These are phyloP conservation scores for Rhyacichthys aspro DNA, from an alignment of 2,797 vertebrate species.

Conservation along the genomic window DNA sequence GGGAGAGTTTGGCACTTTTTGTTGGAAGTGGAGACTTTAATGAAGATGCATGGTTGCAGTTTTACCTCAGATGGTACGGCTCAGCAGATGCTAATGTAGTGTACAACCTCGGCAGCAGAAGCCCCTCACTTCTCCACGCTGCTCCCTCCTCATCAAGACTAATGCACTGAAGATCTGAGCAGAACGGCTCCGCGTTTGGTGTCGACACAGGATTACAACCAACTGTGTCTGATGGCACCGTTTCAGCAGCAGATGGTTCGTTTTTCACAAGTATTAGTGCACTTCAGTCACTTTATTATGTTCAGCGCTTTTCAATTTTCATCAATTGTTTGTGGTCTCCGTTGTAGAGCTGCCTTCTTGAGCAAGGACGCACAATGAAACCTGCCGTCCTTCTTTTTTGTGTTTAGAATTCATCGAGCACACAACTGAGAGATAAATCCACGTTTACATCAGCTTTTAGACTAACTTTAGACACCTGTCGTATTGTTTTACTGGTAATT, in stretches of 20 bases:
- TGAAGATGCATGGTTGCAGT: slow-evolving; percentile 83
- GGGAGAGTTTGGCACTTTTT: slow-evolving; percentile 70
- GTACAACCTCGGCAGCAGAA: slow-evolving; percentile 58
- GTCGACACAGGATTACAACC: slow-evolving; percentile 28
- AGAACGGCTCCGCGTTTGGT: slow-evolving; percentile 48
- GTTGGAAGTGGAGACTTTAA: slow-evolving; percentile 76
- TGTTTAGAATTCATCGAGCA: too few species aligned
- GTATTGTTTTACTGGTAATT: too few species aligned
- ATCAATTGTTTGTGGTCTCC: too few species aligned
- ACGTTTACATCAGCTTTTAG: too few species aligned
- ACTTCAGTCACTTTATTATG: slow-evolving; percentile 31
- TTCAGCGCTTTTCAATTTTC: neutral
- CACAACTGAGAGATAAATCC: too few species aligned
- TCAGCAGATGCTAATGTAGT: slow-evolving; percentile 80
- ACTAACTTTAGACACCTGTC: too few species aligned
- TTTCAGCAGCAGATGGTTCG: slow-evolving; percentile 55
- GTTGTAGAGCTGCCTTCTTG: too few species aligned
- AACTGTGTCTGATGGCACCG: slow-evolving; percentile 17
- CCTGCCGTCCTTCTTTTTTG: too few species aligned
- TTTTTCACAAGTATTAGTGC: slow-evolving; percentile 28
- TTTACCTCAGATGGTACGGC: slow-evolving; percentile 78
- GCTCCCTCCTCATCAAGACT: slow-evolving; percentile 59
- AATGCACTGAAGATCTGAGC: slow-evolving; percentile 38
- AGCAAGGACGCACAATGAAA: too few species aligned
- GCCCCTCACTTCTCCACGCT: slow-evolving; percentile 45